Conservation (phyloP, 2,113 vertebrate genomes). For the Anarhynchus alexandrinus region DNA sequence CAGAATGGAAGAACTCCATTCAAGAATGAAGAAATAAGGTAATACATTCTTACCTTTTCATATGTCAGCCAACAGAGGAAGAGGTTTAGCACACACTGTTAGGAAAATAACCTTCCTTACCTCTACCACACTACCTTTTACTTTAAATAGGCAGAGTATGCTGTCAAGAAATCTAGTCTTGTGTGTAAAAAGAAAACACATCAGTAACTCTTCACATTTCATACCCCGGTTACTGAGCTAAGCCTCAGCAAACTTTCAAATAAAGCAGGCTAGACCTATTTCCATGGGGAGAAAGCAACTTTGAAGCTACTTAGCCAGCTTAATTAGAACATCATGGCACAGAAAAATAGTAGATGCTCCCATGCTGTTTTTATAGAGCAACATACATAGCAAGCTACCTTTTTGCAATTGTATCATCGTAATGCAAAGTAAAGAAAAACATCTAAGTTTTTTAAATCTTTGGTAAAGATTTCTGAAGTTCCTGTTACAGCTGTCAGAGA, state of each 20-base stretch:
- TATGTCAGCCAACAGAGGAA: neutral
- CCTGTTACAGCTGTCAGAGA: neutral
- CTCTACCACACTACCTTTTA: neutral
- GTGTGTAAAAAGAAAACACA: neutral
- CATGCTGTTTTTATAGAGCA: neutral
- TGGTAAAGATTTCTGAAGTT: neutral
- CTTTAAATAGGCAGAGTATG: neutral
- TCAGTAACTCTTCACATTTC: neutral
- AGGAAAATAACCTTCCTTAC: neutral
- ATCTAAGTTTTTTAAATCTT: neutral
- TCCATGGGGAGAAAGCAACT: neutral
- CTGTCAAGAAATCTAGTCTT: neutral
- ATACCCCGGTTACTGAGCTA: neutral
- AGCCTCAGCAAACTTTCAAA: neutral
- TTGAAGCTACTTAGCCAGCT: neutral
- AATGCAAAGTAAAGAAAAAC: neutral
- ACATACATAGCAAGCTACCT: neutral
- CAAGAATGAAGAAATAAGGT: neutral
- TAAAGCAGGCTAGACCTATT: neutral
- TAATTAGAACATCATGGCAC: neutral
- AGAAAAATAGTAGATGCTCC: neutral
- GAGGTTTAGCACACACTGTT: neutral
- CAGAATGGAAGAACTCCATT: neutral
- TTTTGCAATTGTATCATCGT: neutral
- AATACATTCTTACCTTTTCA: neutral